Evolutionary conservation across 2,888 invertebrate species (phyloP).

Genomic region (Amaurobius ferox): DNA sequence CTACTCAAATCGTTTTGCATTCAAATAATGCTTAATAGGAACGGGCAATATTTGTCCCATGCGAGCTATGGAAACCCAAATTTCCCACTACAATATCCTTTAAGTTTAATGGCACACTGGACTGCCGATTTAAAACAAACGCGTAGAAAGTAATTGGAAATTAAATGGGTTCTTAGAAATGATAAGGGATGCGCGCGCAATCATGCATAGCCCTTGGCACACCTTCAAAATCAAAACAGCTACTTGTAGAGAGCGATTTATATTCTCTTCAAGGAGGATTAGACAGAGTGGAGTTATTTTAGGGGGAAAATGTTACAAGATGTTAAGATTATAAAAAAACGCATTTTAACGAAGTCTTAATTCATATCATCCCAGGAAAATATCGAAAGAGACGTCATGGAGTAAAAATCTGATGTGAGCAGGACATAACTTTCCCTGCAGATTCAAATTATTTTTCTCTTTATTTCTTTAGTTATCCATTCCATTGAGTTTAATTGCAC

Average conservation of each 20-base stretch:
- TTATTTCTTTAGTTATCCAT: no score
- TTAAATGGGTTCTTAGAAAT: not conserved
- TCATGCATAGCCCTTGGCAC: not conserved
- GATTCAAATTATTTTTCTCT: no score
- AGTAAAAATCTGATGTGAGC: no score
- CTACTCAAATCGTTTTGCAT: not conserved
- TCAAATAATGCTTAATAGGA: not conserved
- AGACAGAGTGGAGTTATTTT: no score
- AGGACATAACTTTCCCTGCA: no score
- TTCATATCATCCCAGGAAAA: no score
- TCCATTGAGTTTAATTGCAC: no score
- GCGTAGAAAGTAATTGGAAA: not conserved
- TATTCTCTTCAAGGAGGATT: not conserved
- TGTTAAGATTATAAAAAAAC: no score
- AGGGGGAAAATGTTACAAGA: no score
- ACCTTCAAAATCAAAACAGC: not conserved
- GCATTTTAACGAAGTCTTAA: no score
- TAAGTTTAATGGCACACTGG: not conserved
- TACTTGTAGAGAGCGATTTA: not conserved
- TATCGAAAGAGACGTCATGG: no score
- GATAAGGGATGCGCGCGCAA: conserved; percentile 16
- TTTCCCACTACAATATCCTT: not conserved
- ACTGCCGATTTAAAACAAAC: not conserved
- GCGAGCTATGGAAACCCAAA: not conserved
- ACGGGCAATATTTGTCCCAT: not conserved